Evolutionary conservation across 2,888 invertebrate genomes (phyloP), one percentile per base, ranked within the genome.

Genomic region (Drosophila colorata): DNA sequence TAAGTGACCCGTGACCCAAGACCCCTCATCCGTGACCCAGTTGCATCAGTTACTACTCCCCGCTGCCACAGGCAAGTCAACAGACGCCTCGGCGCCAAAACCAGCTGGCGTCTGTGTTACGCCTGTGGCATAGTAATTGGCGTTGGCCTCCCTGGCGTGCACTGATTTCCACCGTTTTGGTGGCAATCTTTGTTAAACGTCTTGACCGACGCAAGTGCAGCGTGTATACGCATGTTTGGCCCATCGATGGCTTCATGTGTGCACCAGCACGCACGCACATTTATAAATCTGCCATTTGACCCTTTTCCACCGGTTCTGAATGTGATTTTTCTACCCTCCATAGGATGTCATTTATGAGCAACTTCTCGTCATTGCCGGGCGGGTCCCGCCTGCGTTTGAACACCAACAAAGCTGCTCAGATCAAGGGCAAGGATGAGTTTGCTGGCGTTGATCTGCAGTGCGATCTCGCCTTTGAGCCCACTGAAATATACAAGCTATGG

Each of bases 391-490:
- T 92, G 80, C 93, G 87, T 74, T 31, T 88, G 28, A 84, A 64
- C 43, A 93, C 94, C 61, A 91, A 92, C 78, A 92, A 93, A 83
- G 59, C 89, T 88, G 69, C 82, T 78, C 87, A 91, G 86, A 77
- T 69, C 31, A 90, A 90, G 69, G 88, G 90, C 46, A 91, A 91
- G 73, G 91, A 91, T 70, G 92, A 93, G 69, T 93, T 92, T 53
- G 93, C 93, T 13, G 93, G 94, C 23, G 69, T 74, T 4, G 94
- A 95, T 63, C 94, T 95, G 51, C 94, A 94, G 75, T 93, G 94
- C 38, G 98, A 97, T 37, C 93, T 95, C n/a, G 95, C 98, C 43
- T 96, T 98, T 78, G 98, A 98, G 91, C 98, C 98, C n/a, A 94
- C 94, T 55, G 96, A 96, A 79, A 96, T 98, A 14, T 96, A 97